A percentile compares a stretch with the other conserved stretches of the same genome.
Conservation (phyloP, 2,888 invertebrate genomes). For the Drosophila merina region DNA sequence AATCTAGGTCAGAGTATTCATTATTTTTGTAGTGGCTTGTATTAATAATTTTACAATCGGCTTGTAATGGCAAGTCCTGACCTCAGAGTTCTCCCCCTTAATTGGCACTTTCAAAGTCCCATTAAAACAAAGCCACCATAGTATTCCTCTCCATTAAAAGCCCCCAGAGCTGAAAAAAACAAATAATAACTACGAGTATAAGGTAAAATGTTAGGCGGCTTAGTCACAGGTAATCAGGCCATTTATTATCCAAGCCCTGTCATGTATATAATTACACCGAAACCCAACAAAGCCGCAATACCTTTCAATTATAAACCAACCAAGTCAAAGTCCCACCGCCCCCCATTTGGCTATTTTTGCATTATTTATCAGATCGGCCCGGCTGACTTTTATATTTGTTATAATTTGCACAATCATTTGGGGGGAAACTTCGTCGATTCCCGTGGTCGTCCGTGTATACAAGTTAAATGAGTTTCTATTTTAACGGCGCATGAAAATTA, state of each 20-base stretch:
- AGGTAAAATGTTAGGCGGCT: slow-evolving; percentile 24
- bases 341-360: slow-evolving; percentile 41
- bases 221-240: slow-evolving; percentile 46
- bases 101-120: slow-evolving; percentile 31
- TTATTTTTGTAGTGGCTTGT: neutral
- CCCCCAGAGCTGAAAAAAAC: neutral
- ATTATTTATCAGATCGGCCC: slow-evolving; percentile 61
- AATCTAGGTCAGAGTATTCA: neutral
- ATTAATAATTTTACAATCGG: slow-evolving; percentile 6
- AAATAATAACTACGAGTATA: slow-evolving; percentile 8
- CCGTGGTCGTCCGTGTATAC: slow-evolving; percentile 22
- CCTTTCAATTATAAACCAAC: slow-evolving; percentile 49
- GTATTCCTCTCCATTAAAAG: neutral
- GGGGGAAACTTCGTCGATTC: slow-evolving; percentile 42
- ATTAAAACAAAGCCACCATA: slow-evolving; percentile 7
- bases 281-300: slow-evolving; percentile 26
- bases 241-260: slow-evolving; percentile 47
- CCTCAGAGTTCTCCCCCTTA: slow-evolving; percentile 14
- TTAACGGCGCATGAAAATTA: slow-evolving; percentile 61
- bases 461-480: slow-evolving; percentile 54
- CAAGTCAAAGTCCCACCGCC: slow-evolving; percentile 5
- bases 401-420: slow-evolving; percentile 62
- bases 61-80: slow-evolving; percentile 16
- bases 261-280: slow-evolving; percentile 51
- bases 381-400: slow-evolving; percentile 41